phyloP scores from a whole-genome alignment of 2,797 vertebrate genomes.

The Pangasius mekongensis region DNA sequence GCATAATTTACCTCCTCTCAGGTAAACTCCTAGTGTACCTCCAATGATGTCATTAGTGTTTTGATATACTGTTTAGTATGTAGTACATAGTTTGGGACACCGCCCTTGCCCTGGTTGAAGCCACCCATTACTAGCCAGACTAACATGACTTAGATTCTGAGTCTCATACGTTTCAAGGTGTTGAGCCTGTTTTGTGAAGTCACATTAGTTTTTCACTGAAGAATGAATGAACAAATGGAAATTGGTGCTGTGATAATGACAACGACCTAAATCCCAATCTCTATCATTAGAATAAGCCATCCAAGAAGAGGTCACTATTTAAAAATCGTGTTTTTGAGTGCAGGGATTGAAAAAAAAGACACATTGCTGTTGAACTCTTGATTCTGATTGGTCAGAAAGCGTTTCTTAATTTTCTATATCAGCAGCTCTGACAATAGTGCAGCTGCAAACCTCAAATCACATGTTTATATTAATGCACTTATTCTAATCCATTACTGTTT shows the following conservation, averaged over 20 bases:
- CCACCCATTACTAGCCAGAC: neutral
- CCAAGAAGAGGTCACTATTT: neutral
- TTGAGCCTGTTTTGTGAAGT: neutral
- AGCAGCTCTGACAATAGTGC: neutral
- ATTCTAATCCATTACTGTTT: neutral
- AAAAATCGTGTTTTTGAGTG: neutral
- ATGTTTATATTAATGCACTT: neutral
- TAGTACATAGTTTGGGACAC: neutral
- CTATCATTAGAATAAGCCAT: too few species aligned
- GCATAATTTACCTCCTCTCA: neutral
- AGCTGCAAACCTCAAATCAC: neutral
- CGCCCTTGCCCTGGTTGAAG: neutral
- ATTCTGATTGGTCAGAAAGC: neutral
- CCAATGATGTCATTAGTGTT: neutral
- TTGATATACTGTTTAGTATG: neutral
- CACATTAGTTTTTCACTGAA: neutral
- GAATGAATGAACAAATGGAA: neutral
- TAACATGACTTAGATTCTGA: neutral
- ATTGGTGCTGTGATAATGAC: neutral
- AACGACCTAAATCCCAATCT: neutral
- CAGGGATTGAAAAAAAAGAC: neutral
- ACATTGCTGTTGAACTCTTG: neutral
- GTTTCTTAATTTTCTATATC: neutral
- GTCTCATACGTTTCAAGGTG: too few species aligned
- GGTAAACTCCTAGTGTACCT: neutral